These are phyloP conservation scores for Platichthys stellatus DNA, from an alignment of 2,113 vertebrate species.

Conservation along the genomic window DNA sequence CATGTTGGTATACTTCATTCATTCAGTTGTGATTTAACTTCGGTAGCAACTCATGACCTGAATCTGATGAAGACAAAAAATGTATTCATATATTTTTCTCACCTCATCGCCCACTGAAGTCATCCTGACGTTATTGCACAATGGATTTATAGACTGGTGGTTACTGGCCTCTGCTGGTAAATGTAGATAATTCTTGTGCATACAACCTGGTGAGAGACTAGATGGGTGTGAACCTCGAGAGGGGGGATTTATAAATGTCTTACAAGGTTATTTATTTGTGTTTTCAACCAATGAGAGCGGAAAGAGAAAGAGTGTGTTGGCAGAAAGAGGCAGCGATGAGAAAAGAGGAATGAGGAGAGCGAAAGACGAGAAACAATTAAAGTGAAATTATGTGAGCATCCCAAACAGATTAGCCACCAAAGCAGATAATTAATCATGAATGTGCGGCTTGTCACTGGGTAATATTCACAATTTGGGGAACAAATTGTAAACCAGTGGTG, in stretches of 20 bases:
- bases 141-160: constrained; percentile 12
- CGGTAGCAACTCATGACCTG: neutral
- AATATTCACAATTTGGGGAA: constrained; percentile 55
- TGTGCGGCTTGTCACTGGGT: constrained; percentile 37
- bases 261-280: neutral
- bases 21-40: neutral
- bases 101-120: neutral
- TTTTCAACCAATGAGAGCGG: neutral
- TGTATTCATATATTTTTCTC: neutral
- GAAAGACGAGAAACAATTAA: constrained; percentile 45
- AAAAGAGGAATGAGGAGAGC: constrained; percentile 10
- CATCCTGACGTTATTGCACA: neutral
- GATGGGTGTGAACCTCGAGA: neutral
- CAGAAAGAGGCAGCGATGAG: neutral
- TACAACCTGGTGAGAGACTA: neutral
- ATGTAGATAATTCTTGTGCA: neutral
- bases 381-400: constrained; percentile 53
- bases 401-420: constrained; percentile 41
- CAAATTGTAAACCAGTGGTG: constrained; percentile 49
- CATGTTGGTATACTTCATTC: no score
- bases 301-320: neutral
- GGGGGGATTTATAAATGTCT: neutral
- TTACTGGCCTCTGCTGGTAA: constrained; percentile 70
- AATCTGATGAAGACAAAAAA: neutral
- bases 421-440: constrained; percentile 60